Conservation (phyloP, 2,888 invertebrate species). For the Drosophila stalkeri region DNA sequence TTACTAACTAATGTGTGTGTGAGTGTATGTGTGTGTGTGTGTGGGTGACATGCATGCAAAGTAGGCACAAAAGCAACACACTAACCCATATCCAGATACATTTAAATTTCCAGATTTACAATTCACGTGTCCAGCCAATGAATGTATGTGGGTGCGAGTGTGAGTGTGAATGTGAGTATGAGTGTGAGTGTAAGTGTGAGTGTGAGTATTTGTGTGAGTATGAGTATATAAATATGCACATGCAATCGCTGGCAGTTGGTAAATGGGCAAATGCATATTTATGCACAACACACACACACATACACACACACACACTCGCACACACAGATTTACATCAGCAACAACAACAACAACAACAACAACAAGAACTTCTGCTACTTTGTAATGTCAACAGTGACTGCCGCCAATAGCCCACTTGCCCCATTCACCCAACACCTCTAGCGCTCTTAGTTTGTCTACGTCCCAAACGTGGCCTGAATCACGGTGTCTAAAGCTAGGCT, state of each 20-base stretch:
- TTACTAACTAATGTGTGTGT: constrained; percentile 4
- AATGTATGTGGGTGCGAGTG: constrained; percentile 13
- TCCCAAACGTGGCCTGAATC: constrained; percentile 27
- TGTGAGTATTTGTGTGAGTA: background rate
- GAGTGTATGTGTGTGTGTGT: background rate
- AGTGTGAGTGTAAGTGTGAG: background rate
- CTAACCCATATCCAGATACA: constrained; percentile 53
- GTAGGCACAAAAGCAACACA: constrained; percentile 30
- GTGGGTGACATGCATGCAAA: constrained; percentile 35
- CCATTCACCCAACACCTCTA: background rate
- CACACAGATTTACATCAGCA: constrained; percentile 6
- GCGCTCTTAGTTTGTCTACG: constrained; percentile 7
- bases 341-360: constrained; percentile 10
- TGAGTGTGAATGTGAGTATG: background rate
- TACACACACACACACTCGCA: background rate
- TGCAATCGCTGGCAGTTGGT: constrained; percentile 47
- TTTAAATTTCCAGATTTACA: constrained; percentile 8
- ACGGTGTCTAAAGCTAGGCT: constrained; percentile 33
- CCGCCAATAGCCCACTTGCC: constrained; percentile 13
- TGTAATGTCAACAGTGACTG: constrained; percentile 72
- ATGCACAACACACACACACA: constrained; percentile 38
- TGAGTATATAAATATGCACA: constrained; percentile 46
- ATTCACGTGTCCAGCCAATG: constrained; percentile 52
- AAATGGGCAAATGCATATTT: constrained; percentile 71
- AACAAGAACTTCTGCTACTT: constrained; percentile 54